Evolutionary conservation across 64 coral and sea anemone species (phyloP), one percentile per base, ranked within the genome.

Genomic region (Actinia tenebrosa): DNA sequence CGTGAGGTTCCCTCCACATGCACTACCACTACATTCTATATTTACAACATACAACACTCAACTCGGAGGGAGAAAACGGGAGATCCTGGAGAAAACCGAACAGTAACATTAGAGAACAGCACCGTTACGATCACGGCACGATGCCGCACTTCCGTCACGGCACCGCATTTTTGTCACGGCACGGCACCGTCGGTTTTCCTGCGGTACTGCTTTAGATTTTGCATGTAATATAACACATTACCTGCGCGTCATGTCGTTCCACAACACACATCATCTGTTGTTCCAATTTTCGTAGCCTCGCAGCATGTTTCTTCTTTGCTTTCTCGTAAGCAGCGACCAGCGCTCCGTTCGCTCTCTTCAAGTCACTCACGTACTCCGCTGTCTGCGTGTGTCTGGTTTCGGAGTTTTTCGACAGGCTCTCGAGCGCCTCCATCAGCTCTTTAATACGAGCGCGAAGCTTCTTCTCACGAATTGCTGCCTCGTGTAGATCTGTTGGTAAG

Each of bases 311-410:
- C 77, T 95, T 95, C 58, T 95, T 99, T 10, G 97, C 97, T 69
- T 99, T 99, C 78, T 99, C 97, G 53, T 99, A 99, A 5, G 97
- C 97, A 13, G 97, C 97, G 27, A 99, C 97, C 13, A 99, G 83
- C 0, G 97, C 97, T 19, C 97, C 97, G 87, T 99, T 99, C 0
- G 97, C 97, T 83, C 94, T 85, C 62, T 99, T 99, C 0, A 99
- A 79, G 55, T 99, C 97, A 43, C 93, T 88, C n/a, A 99, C 92
- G 47, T 99, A 99, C 87, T 99, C 97, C 7, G 93, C 97, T 26
- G 97, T 95, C 82, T 99, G 97, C 15, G 89, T 91, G 69, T 99
- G 93, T 25, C 93, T 80, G 10, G 90, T 95, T 72, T 99, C 97
- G 42, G 94, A 92, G 44, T 94, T 99, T 62, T 94, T 98, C 5